Base-by-base conservation (phyloP, 53 echinoderm and acorn worm genomes). In the Patiria pectinifera region DNA sequence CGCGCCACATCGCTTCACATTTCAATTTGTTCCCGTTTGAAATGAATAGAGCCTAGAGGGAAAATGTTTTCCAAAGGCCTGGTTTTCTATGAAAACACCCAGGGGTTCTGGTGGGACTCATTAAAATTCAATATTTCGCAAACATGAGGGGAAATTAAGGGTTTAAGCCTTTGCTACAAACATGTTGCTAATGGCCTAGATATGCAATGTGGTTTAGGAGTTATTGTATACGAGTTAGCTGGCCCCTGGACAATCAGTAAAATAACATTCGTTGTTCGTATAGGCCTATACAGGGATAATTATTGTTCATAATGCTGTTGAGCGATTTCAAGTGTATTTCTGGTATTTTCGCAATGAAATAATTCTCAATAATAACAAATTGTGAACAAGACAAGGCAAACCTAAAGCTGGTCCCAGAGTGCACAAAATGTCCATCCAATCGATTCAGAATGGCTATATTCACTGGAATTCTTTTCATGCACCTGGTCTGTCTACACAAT, bases 81-180 rank as follows among this genome's bases (percentile, higher is more conserved):
- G 15, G 85, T 14, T 69, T 26, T 45, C 62, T 59, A n/a, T 69
- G 83, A 59, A 59, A 85, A 69, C 85, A 69, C 69, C 85, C 85
- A 85, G 45, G 44, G 85, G 85, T 66, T 26, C 18, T 85, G 6
- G 62, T 85, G 44, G 18, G 69, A 19, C 85, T 69, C 69, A 85
- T 85, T 85, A 69, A 85, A 85, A 85, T 12, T 18, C 66, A 69
- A 70, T 85, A 85, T 18, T 43, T 62, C 63, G 2, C 84, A 63
- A 60, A 60, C 60, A 35, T 23, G 26, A 48, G 48, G 49, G 24
- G 6, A 79, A 18, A 46, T 22, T 23, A 2, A 11, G 83, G 23
- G 83, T 58, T 48, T 58, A 48, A 48, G 58, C 58, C 35, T 35
- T 1, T 35, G 35, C 35, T 35, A 35, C 35, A 35, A 24, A 82